These are phyloP conservation scores for Drosophila bifasciata DNA, from an alignment of 1,140 invertebrate genomes.

Conservation along the genomic window DNA sequence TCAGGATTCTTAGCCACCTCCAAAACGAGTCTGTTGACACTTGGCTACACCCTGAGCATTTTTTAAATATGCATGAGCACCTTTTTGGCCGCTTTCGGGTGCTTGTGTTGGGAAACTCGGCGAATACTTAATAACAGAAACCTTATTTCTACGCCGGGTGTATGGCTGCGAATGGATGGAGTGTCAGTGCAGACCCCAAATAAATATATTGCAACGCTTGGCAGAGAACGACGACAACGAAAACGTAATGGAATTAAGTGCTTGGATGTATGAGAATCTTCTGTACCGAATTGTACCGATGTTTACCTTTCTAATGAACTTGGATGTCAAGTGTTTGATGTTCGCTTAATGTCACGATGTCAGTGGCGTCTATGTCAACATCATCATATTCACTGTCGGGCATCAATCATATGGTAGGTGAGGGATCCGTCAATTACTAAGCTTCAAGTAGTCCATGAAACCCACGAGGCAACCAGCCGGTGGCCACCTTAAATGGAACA, in stretches of 20 bases:
- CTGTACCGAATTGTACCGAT: constrained; percentile 48
- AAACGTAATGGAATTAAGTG: constrained; percentile 1
- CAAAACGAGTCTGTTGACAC: constrained; percentile 66
- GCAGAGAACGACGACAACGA: too few species aligned
- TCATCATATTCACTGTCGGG: constrained; percentile 7
- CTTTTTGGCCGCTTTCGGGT: constrained; percentile 48
- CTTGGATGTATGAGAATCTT: neutral
- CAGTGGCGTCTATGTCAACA: neutral
- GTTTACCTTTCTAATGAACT: constrained; percentile 49
- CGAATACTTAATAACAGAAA: constrained; percentile 73
- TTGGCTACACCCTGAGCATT: constrained; percentile 27
- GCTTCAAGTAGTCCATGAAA: neutral
- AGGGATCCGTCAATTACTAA: constrained; percentile 10
- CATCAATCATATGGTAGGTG: constrained; percentile 44
- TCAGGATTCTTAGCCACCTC: constrained; percentile 41
- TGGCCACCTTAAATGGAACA: too few species aligned
- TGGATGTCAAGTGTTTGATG: constrained; percentile 20
- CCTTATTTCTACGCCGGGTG: constrained; percentile 56
- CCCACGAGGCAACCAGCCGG: neutral
- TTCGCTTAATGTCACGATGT: too few species aligned
- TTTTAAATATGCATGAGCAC: constrained; percentile 79
- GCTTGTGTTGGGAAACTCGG: constrained; percentile 34
- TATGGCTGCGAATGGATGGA: neutral
- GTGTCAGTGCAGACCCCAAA: neutral
- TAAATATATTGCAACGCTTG: constrained; percentile 1